Conservation (phyloP, 2,888 invertebrate genomes). For the Drosophila vallismaia region DNA sequence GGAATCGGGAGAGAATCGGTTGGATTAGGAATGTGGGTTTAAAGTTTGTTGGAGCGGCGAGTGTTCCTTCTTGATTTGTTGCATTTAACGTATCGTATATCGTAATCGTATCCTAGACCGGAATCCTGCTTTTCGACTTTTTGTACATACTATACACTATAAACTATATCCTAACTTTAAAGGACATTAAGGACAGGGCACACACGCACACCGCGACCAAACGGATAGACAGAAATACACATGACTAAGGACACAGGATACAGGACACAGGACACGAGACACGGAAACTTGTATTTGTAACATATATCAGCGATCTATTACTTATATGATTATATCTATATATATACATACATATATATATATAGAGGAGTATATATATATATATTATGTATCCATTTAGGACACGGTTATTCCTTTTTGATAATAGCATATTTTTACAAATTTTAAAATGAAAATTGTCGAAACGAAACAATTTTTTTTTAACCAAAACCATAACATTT, state of each 20-base stretch:
- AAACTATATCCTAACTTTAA: conserved; percentile 16
- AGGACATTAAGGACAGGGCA: conserved; percentile 7
- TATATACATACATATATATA: conserved; percentile 21
- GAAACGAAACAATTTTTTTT: conserved; percentile 31
- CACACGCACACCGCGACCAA: not conserved
- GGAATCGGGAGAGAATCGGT: not conserved
- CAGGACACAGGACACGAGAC: conserved; percentile 1
- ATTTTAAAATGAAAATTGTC: conserved; percentile 33
- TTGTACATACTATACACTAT: conserved; percentile 58
- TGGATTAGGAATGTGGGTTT: conserved; percentile 7
- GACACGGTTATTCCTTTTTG: conserved; percentile 61
- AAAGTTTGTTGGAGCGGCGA: conserved; percentile 23
- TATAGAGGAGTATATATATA: conserved; percentile 21
- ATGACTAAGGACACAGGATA: too few relatives aligned
- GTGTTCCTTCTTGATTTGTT: conserved; percentile 41
- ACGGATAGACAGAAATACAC: conserved; percentile 3
- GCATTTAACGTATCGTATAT: conserved; percentile 37
- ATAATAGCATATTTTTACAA: conserved; percentile 63
- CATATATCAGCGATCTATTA: conserved; percentile 43
- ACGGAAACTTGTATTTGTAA: conserved; percentile 24
- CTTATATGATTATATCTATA: conserved; percentile 32
- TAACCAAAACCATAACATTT: conserved; percentile 5
- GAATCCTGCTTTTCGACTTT: conserved; percentile 51
- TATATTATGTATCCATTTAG: conserved; percentile 48
- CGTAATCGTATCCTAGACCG: conserved; percentile 37